These are phyloP conservation scores for Mactra quadrangularis DNA, from an alignment of 1,140 invertebrate species.

Conservation along the genomic window DNA sequence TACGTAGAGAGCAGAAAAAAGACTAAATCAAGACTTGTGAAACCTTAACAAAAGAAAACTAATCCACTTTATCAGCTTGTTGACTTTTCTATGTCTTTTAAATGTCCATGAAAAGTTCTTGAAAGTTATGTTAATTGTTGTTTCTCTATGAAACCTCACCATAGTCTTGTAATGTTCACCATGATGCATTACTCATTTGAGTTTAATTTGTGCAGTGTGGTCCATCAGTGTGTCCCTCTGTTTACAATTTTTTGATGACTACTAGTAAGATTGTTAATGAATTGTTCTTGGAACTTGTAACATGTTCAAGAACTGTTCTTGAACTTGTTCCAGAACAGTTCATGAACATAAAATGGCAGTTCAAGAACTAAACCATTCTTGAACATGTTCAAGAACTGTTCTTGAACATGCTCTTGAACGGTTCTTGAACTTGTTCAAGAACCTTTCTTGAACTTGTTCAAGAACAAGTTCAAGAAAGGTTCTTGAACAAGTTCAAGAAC, in stretches of 20 bases:
- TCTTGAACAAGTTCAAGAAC: constrained; percentile 32
- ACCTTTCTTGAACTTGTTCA: constrained; percentile 30
- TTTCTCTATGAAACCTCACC: constrained; percentile 11
- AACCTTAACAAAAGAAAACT: constrained; percentile 9
- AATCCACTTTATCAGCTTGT: constrained; percentile 10
- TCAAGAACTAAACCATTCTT: constrained; percentile 25
- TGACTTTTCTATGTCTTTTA: too few species aligned
- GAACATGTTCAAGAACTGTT: constrained; percentile 28
- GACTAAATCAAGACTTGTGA: constrained; percentile 9
- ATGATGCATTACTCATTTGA: constrained; percentile 23
- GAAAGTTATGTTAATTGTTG: constrained; percentile 1
- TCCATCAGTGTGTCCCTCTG: constrained; percentile 16
- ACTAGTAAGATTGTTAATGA: constrained; percentile 24
- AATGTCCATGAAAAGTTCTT: constrained; percentile 11
- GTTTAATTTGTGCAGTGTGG: constrained; percentile 27
- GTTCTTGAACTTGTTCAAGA: constrained; percentile 35
- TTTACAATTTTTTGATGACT: constrained; percentile 13
- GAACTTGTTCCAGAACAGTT: constrained; percentile 4
- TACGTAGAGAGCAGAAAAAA: neutral
- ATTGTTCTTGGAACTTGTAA: constrained; percentile 13
- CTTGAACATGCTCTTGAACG: constrained; percentile 25
- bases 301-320: constrained; percentile 40
- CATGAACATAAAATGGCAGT: constrained; percentile 41
- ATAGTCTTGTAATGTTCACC: constrained; percentile 6
- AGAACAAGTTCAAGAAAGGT: too few species aligned